Base-by-base conservation (phyloP, 1,140 invertebrate genomes). In the Drosophila grimshawi region DNA sequence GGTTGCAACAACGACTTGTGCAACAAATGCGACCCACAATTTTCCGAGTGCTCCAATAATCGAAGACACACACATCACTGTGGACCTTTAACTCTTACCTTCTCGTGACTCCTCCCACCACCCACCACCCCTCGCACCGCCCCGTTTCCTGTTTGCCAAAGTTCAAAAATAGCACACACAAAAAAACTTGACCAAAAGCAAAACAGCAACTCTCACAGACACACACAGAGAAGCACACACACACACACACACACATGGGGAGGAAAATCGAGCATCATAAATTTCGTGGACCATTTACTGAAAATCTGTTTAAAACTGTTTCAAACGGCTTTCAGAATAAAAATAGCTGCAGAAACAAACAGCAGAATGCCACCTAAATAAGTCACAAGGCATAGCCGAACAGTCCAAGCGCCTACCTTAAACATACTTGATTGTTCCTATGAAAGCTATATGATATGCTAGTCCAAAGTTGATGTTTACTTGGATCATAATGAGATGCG, bases 71-170 rank as follows among this genome's bases (percentile, higher is more conserved):
- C 27, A 52, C 48, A 8, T 53, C 3, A 32, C 7, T 53, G 30
- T 52, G 4, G 30, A 37, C 65, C 65, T 68, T 77, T 63, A 59
- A 57, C 37, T 45, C 43, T 57, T 76, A 48, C 65, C 66, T 73
- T 69, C 51, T 51, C 29, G n/a, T 56, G 64, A 19, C 19, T 19
- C 19, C 19, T 19, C 19, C 33, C 51, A n/a, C 7, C 6, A 5
- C 11, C 2, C 6, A 37, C 5, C 33, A 11, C 29, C 30, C 41
- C 30, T 30, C 19, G 45, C n/a, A 5, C 27, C 52, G 48, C 37
- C 45, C 56, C 61, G 68, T 88, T 86, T 86, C 82, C 83, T 88
- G 79, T 86, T 86, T 82, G 71, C 70, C 56, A 69, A 71, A 78
- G 55, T 68, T 39, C 66, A 69, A 88, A 88, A 86, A 88, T 88